Conservation (phyloP, 2,113 vertebrate species). For the Galeopterus variegatus region DNA sequence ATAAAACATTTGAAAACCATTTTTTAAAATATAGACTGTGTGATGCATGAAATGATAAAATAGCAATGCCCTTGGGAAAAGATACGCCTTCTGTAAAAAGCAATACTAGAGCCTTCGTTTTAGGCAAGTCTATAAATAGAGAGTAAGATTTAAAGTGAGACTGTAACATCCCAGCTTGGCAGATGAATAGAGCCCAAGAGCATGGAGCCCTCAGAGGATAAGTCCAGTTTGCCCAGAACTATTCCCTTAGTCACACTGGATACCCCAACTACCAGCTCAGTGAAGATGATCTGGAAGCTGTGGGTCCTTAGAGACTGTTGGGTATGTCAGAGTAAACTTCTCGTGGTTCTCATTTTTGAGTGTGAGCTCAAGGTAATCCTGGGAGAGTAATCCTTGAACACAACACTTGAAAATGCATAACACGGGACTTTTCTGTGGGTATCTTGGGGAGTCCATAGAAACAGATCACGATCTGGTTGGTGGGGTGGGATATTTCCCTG, state of each 20-base stretch:
- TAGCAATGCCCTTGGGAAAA: conserved; percentile 35
- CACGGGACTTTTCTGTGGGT: neutral
- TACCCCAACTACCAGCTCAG: neutral
- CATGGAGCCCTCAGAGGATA: neutral
- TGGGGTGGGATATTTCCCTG: neutral
- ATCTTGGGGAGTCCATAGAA: neutral
- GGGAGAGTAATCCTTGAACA: neutral
- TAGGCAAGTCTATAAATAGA: neutral
- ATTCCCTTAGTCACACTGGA: neutral
- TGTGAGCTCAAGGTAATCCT: neutral
- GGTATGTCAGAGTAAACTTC: neutral
- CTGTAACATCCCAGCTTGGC: neutral
- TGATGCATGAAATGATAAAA: conserved; percentile 58
- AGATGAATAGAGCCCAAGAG: neutral
- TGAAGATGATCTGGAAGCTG: neutral
- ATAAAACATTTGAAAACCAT: conserved; percentile 60
- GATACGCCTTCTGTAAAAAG: conserved; percentile 50
- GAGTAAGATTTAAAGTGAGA: conserved; percentile 36
- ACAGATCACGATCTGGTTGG: neutral
- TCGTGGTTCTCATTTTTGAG: conserved; percentile 30
- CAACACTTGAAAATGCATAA: neutral
- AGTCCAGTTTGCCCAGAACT: conserved; percentile 12
- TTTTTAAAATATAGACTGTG: conserved; percentile 68
- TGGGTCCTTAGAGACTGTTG: neutral
- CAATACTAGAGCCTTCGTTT: conserved; percentile 35